Evolutionary conservation across 2,888 invertebrate species (phyloP), one percentile per base, ranked within the genome.

Genomic region (Kryphioiulus occultus): DNA sequence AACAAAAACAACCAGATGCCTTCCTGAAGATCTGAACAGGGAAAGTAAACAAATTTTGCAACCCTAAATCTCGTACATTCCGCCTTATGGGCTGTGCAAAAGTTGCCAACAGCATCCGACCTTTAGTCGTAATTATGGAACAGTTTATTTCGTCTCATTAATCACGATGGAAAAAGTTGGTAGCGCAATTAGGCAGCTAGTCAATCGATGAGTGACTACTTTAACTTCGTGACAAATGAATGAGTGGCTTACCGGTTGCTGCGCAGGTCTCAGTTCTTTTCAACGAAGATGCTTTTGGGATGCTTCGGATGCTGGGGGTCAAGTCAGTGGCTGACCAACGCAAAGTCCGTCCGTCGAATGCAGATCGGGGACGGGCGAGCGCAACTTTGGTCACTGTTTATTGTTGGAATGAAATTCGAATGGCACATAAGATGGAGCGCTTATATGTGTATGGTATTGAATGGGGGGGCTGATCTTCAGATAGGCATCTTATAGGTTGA

Each of bases 401-500:
- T 59, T 59, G 53, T 59, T 19, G 53, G 53, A 59, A n/a, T n/a
- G 53, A 59, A 59, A 59, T 19, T 59, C 3, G 53, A 59, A n/a
- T n/a, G 5, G 53, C 53, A 59, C 53, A n/a, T 59, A 59, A 59
- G 53, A 59, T n/a, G 53, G 53, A 12, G 53, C n/a, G 53, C 17
- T 59, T 2, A 59, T n/a, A n/a, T 59, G n/a, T 19, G n/a, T n/a
- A n/a, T 59, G n/a, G n/a, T 59, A 59, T 59, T 59, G 53, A 59
- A 59, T 59, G 53, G 53, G 53, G 47, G 53, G 53, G 53, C 17
- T 59, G 53, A 59, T 59, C 53, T 59, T n/a, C 53, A 59, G 53
- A 59, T 59, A 59, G 53, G 53, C 53, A 59, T 59, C 53, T 59
- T 59, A 59, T 59, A 59, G 53, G 53, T 59, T 59, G 53, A 59